Evolutionary conservation across 2,888 invertebrate genomes (phyloP).

Genomic region (Helicoverpa assulta): DNA sequence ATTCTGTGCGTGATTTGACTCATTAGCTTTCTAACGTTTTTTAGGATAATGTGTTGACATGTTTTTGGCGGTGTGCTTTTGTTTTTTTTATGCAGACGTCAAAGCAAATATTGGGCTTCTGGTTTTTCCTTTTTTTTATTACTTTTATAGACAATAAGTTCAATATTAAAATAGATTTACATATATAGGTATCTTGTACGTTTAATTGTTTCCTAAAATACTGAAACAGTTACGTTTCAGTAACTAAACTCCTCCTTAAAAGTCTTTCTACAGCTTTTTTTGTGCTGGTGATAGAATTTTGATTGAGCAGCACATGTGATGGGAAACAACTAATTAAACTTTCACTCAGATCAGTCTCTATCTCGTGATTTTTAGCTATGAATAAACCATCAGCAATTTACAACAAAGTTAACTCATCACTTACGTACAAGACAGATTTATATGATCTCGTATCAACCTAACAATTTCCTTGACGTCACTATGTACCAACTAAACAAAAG

Average conservation of each 20-base stretch:
- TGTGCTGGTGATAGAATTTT: too few relatives aligned
- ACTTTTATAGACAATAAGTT: too few relatives aligned
- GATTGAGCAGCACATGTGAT: too few relatives aligned
- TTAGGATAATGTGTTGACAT: background rate
- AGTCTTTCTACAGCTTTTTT: too few relatives aligned
- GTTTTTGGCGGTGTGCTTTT: background rate
- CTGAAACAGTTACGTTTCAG: too few relatives aligned
- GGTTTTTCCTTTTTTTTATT: background rate
- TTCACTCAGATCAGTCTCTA: too few relatives aligned
- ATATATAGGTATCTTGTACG: too few relatives aligned
- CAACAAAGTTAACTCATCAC: conserved; percentile 14
- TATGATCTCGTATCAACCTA: conserved; percentile 3
- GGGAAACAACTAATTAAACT: too few relatives aligned
- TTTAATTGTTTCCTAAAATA: too few relatives aligned
- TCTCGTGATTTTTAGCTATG: background rate
- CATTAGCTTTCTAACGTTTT: conserved; percentile 11
- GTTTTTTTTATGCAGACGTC: background rate
- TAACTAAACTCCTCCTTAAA: too few relatives aligned
- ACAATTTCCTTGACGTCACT: conserved; percentile 15
- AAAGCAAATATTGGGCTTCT: background rate
- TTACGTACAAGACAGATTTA: conserved; percentile 17
- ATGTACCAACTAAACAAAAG: conserved; percentile 15
- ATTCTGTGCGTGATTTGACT: conserved; percentile 30
- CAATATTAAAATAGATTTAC: too few relatives aligned
- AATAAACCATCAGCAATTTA: background rate